phyloP scores from a whole-genome alignment of 1,140 invertebrate species.

The Trichonephila clavipes region DNA sequence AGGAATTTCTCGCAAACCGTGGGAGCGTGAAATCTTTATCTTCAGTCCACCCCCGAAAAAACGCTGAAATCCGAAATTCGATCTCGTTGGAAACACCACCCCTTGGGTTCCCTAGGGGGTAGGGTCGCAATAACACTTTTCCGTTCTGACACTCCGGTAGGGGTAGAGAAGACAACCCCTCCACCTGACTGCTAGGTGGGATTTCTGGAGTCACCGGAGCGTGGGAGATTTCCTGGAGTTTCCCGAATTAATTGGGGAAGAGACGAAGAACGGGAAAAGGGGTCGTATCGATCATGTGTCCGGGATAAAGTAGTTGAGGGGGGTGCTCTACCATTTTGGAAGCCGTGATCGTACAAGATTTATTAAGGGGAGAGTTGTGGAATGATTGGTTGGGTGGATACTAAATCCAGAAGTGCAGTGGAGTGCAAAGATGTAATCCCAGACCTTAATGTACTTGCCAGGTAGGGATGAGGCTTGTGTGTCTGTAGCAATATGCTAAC shows the following conservation, averaged over 20 bases:
- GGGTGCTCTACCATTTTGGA: neutral
- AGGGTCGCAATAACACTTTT: conserved; percentile 30
- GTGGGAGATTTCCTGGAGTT: conserved; percentile 63
- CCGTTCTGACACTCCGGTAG: conserved; percentile 1
- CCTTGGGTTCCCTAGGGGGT: neutral
- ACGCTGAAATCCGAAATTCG: neutral
- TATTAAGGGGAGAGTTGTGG: conserved; percentile 14
- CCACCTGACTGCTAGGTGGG: neutral
- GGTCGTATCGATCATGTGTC: conserved; percentile 32
- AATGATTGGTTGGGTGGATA: conserved; percentile 12
- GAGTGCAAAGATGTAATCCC: conserved; percentile 26
- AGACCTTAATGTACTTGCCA: neutral
- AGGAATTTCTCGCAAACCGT: neutral
- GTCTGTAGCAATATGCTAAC: conserved; percentile 33
- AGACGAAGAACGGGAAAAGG: conserved; percentile 8
- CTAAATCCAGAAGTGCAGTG: conserved; percentile 33
- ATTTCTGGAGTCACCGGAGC: conserved; percentile 51
- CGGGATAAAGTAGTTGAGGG: neutral
- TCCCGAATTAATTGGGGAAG: conserved; percentile 67
- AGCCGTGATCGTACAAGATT: conserved; percentile 10
- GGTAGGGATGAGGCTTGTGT: neutral
- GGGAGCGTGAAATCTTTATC: neutral
- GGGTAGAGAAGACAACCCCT: neutral
- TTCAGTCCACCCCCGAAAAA: neutral
- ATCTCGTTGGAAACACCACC: neutral